These are phyloP conservation scores for Troides aeacus DNA, from an alignment of 2,888 invertebrate genomes.

Conservation along the genomic window DNA sequence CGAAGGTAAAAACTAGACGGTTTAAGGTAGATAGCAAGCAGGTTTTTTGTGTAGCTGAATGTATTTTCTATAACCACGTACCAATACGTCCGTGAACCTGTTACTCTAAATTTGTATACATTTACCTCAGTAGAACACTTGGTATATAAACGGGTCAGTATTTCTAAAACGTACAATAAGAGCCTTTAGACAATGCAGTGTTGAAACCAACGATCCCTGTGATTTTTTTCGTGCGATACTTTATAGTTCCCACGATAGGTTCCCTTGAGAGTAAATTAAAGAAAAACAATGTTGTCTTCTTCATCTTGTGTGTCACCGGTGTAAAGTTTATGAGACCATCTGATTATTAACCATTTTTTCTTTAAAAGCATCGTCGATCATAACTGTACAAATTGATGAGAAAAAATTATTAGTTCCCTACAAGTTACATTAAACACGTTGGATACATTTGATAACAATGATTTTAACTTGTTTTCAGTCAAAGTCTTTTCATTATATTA, in stretches of 20 bases:
- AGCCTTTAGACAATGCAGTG: slow-evolving; percentile 23
- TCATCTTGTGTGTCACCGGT: slow-evolving; percentile 31
- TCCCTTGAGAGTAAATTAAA: slow-evolving; percentile 66
- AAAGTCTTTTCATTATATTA: too few species aligned
- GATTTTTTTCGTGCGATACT: slow-evolving; percentile 63
- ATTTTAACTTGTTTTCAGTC: too few species aligned
- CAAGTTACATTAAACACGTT: too few species aligned
- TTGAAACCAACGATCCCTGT: slow-evolving; percentile 44
- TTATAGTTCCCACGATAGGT: slow-evolving; percentile 61
- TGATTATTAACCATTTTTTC: slow-evolving; percentile 25
- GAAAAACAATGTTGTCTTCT: slow-evolving; percentile 56
- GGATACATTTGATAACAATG: too few species aligned
- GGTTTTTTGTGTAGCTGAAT: slow-evolving; percentile 31
- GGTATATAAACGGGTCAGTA: slow-evolving; percentile 16
- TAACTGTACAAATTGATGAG: too few species aligned
- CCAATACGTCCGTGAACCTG: slow-evolving; percentile 17
- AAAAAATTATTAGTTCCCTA: too few species aligned
- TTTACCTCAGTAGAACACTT: slow-evolving; percentile 7
- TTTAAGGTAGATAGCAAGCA: neutral
- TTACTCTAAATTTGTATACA: slow-evolving; percentile 13
- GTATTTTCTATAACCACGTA: slow-evolving; percentile 37
- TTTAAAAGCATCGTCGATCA: neutral
- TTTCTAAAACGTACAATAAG: slow-evolving; percentile 22
- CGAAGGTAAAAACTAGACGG: too few species aligned
- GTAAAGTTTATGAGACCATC: slow-evolving; percentile 32